These are phyloP conservation scores for Apotomis capreana DNA, from an alignment of 2,888 invertebrate species.

Conservation along the genomic window DNA sequence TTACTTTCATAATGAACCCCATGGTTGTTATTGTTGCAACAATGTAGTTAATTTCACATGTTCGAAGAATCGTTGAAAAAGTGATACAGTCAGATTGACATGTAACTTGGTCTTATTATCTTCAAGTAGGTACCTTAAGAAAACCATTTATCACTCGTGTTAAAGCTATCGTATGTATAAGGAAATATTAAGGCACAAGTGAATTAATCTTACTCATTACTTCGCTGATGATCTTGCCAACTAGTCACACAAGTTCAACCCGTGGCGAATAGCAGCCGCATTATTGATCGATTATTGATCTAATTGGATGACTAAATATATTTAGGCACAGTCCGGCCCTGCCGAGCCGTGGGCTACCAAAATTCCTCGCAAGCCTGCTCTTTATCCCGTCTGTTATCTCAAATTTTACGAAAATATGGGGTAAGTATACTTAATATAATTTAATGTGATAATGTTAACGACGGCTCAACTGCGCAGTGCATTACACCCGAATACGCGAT, in stretches of 20 bases:
- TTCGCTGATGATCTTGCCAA: slow-evolving; percentile 12
- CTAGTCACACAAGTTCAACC: slow-evolving; percentile 3
- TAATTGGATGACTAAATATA: slow-evolving; percentile 43
- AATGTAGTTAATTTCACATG: slow-evolving; percentile 21
- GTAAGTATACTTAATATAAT: slow-evolving; percentile 39
- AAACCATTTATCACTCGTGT: background rate
- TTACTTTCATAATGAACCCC: slow-evolving; percentile 26
- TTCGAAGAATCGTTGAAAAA: slow-evolving; percentile 26
- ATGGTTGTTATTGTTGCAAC: slow-evolving; percentile 17
- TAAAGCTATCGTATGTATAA: background rate
- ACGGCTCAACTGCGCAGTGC: slow-evolving; percentile 25
- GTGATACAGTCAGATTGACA: slow-evolving; percentile 22
- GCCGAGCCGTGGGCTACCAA: slow-evolving; percentile 73
- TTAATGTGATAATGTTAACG: slow-evolving; percentile 40
- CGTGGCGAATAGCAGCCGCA: slow-evolving; percentile 1
- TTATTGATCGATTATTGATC: slow-evolving; percentile 44
- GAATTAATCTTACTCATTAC: background rate
- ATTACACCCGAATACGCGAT: slow-evolving; percentile 15
- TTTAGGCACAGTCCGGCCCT: slow-evolving; percentile 55
- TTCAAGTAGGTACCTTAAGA: slow-evolving; percentile 4
- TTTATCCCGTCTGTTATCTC: slow-evolving; percentile 50
- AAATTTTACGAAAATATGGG: slow-evolving; percentile 54
- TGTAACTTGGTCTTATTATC: slow-evolving; percentile 19
- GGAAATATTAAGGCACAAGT: background rate
- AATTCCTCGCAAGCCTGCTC: slow-evolving; percentile 65